These are phyloP conservation scores for Stigmatopora nigra DNA, from an alignment of 2,113 vertebrate species.

Conservation along the genomic window DNA sequence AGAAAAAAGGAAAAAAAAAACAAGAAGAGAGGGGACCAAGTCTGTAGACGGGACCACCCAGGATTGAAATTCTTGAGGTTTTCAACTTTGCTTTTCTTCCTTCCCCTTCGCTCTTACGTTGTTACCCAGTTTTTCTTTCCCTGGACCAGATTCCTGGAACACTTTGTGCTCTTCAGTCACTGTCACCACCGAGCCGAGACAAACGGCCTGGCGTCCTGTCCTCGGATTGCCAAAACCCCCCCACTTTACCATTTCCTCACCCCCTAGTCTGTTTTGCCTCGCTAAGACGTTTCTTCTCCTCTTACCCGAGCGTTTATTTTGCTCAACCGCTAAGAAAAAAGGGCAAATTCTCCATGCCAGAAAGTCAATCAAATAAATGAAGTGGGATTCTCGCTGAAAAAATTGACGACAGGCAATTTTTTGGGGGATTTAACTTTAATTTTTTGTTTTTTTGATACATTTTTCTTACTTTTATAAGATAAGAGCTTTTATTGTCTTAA, in stretches of 20 bases:
- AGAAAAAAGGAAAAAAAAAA: constrained; percentile 37
- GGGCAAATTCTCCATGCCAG: constrained; percentile 25
- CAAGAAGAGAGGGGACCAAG: constrained; percentile 26
- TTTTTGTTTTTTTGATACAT: not conserved
- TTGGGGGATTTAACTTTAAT: not conserved
- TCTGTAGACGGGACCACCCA: constrained; percentile 65
- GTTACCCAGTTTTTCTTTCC: constrained; percentile 60
- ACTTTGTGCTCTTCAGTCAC: constrained; percentile 58
- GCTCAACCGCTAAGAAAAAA: constrained; percentile 32
- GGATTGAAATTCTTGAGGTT: constrained; percentile 65
- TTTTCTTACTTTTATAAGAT: too few relatives aligned
- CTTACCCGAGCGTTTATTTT: constrained; percentile 42
- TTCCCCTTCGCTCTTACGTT: constrained; percentile 48
- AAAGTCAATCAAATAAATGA: constrained; percentile 40
- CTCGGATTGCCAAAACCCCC: constrained; percentile 57
- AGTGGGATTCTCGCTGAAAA: constrained; percentile 48
- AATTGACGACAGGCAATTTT: constrained; percentile 18
- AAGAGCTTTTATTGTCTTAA: too few relatives aligned
- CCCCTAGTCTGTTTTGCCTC: constrained; percentile 33
- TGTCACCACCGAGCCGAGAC: constrained; percentile 53
- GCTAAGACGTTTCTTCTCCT: constrained; percentile 39
- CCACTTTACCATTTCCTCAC: not conserved
- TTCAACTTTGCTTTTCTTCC: constrained; percentile 61
- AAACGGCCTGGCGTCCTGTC: constrained; percentile 45
- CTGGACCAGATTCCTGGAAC: constrained; percentile 61